Conservation (phyloP, 2,888 invertebrate species). For the Idaea biselata region DNA sequence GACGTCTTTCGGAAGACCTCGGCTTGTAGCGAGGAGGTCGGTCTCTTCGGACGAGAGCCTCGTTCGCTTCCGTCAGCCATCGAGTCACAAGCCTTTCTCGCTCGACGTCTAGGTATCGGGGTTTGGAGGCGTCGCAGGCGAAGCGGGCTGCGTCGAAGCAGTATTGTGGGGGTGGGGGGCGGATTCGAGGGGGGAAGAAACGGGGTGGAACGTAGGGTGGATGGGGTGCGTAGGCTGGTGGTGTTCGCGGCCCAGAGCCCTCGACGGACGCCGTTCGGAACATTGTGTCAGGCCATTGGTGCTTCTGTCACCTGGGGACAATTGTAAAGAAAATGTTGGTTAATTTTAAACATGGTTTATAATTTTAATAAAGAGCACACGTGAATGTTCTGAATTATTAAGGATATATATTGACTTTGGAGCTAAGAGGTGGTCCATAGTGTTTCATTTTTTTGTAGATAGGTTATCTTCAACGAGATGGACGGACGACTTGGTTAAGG, state of each 20-base stretch:
- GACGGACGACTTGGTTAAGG: too few relatives aligned
- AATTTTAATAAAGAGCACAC: too few relatives aligned
- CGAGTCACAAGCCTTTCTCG: slow-evolving; percentile 71
- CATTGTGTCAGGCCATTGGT: slow-evolving; percentile 73
- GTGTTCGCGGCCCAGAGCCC: slow-evolving; percentile 76
- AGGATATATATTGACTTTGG: too few relatives aligned
- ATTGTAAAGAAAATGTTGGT: slow-evolving; percentile 12
- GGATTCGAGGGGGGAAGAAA: slow-evolving; percentile 70
- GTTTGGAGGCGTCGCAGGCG: slow-evolving; percentile 75
- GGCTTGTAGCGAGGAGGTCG: slow-evolving; percentile 72
- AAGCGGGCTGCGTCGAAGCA: slow-evolving; percentile 78
- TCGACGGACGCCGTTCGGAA: slow-evolving; percentile 78
- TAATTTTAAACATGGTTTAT: not conserved
- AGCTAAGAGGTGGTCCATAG: too few relatives aligned
- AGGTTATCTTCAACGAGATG: too few relatives aligned
- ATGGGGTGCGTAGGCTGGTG: slow-evolving; percentile 76
- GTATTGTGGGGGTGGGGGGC: slow-evolving; percentile 75
- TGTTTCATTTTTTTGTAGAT: too few relatives aligned
- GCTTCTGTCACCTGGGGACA: slow-evolving; percentile 56
- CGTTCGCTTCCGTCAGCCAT: slow-evolving; percentile 77
- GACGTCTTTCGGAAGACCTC: slow-evolving; percentile 70
- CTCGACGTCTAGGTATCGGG: slow-evolving; percentile 73
- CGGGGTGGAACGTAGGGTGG: slow-evolving; percentile 71
- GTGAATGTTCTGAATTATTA: too few relatives aligned
- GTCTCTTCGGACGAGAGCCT: slow-evolving; percentile 69